Evolutionary conservation across 2,888 invertebrate genomes (phyloP), one percentile per base, ranked within the genome.

Genomic region (Ceriagrion tenellum): DNA sequence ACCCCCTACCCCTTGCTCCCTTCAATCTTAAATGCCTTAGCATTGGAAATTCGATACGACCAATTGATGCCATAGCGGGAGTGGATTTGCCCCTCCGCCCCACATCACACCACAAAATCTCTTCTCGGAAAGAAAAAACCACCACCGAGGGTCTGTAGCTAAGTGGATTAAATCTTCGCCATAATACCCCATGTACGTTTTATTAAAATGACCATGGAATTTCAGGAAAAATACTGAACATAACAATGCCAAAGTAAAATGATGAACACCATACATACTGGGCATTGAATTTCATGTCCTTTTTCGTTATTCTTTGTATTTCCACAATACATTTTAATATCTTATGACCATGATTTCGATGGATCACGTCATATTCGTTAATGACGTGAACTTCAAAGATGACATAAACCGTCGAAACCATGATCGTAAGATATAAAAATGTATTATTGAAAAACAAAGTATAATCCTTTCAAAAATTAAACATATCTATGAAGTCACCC

Each of bases 11-110:
- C 47, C 47, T 8, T 47, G 47, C 47, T 47, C 47, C 47, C 47
- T 47, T 47, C 47, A 47, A 47, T 81, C 35, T 4, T 35, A 81
- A 81, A 35, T 35, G 81, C 81, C 81, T 81, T 81, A 81, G 26
- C 35, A 35, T 81, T 81, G 81, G n/a, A 81, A 35, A 81, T 81
- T 35, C 81, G 81, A 81, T 81, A 35, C 81, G 81, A 81, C 81
- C 81, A 81, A n/a, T 81, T 81, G 30, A 81, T 81, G 81, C 81
- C 81, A 4, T 23, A 26, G 81, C 10, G 81, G 16, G 74, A 13
- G 81, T 16, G 30, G 81, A 69, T 23, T 69, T n/a, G 47, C 47
- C 69, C 12, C n/a, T n/a, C 23, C 69, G n/a, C n/a, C 26, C 69
- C 69, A 26, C n/a, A 69, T 69, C 69, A 69, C 69, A 69, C 20